Base-by-base conservation (phyloP, 2,113 vertebrate genomes). In the Siniperca knerii region DNA sequence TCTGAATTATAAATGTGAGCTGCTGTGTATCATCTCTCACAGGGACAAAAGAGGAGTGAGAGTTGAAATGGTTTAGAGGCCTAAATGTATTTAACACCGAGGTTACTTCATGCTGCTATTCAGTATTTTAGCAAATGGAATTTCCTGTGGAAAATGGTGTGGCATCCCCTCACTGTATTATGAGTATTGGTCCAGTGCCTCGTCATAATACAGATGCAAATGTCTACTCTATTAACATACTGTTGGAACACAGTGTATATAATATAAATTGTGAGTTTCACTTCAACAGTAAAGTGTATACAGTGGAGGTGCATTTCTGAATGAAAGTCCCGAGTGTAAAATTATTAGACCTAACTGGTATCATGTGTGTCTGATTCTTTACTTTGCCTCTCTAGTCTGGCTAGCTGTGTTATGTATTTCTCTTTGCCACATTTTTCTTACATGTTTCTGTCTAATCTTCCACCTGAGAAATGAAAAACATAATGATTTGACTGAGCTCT, bases 1-100 rank as follows among this genome's bases (percentile, higher is more conserved):
- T 90, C 33, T 93, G 76, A 93, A 91, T 91, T 90, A 83, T 84
- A 79, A 82, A 90, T 86, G 79, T 75, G 81, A 69, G 57, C 58
- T 44, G 42, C 75, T 71, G 67, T 85, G 79, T 67, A 68, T 76
- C 68, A 71, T 88, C 75, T 86, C 69, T 87, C 68, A 35, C 29
- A 40, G 61, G 69, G 75, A 79, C 77, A 83, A 81, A 90, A 64
- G 74, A 83, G 79, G 64, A 66, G 6, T 25, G 62, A 89, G 71
- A 54, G 62, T 57, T 83, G 44, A 73, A 92, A 67, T 52, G 37
- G 46, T 86, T 85, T 62, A 35, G 64, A 64, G 75, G 79, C 64
- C 57, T 55, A 73, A 84, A 90, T 87, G 79, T 86, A 42, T 90
- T 87, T 85, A 90, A 89, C 72, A 75, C 40, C 0, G 10, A 37